Evolutionary conservation across 2,113 vertebrate species (phyloP), one percentile per base, ranked within the genome.

Genomic region (Python bivittatus): DNA sequence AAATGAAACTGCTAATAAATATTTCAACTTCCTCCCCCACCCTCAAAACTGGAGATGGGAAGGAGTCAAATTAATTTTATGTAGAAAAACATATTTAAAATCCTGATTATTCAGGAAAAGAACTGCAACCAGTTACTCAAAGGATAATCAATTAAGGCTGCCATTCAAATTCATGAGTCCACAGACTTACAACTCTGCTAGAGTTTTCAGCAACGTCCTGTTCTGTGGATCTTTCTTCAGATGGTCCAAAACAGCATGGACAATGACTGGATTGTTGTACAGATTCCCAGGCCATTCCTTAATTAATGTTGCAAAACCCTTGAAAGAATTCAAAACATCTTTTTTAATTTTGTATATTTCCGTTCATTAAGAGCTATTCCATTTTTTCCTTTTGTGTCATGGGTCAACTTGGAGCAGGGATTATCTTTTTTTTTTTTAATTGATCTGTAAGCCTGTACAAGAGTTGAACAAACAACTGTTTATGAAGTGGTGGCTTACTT

Each of bases 261-360:
- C 99, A 29, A 99, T 98, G 92, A 99, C 98, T 93, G 98, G 98
- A 96, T 99, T 99, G 94, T 99, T 99, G 95, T 99, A 99, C 53
- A 99, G 98, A 96, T 99, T 98, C 96, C 99, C 99, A 0, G 99
- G 99, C 99, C 99, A 99, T 92, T 99, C 98, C 64, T 98, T 98
- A 96, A 99, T 98, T 94, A 99, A 96, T 4, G 97, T 99, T 95
- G 99, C 98, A 97, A 99, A 99, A 60, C 99, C 99, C 99, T 99
- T 93, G 17, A 95, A 95, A 93, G 90, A 2, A 79, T 79, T 79
- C 33, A 93, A 95, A 20, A 94, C 88, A 96, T 92, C 15, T 38
- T 15, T 54, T 89, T 89, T n/a, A 89, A n/a, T n/a, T 48, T 48
- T 93, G 91, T 3, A 90, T 88, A 93, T 95, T 95, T 4, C 6